Base-by-base conservation (phyloP, 2,797 vertebrate species). In the Onychomys arenicola region DNA sequence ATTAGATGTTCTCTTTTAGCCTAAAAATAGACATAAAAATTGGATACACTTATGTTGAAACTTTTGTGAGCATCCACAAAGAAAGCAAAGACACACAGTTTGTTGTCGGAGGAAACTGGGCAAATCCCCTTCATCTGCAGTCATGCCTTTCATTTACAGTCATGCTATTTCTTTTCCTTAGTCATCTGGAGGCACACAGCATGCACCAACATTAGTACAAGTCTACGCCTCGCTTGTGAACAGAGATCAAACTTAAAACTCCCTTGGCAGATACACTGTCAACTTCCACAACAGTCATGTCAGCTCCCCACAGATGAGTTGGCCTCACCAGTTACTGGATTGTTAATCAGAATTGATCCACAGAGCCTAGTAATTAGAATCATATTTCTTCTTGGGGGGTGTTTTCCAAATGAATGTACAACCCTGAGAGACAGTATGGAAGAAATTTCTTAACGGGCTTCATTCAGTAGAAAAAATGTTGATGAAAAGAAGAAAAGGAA, bases 1-100 rank as follows among this genome's bases (percentile, higher is more conserved):
- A 3, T 37, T 3, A 40, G 23, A 81, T 73, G 23, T 32, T 69
- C 71, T 83, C 12, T 25, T 29, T 43, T 65, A 12, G 67, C 13
- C 43, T 93, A 83, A 96, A 55, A 87, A 67, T 14, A 85, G 78
- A 19, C 46, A 80, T 90, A 84, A 88, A 17, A 25, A 13, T 61
- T 52, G 6, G 0, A 57, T 82, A 73, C 57, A 90, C 80, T 46
- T 82, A 19, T n/a, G 3, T 52, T 69, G 52, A 14, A 10, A 96
- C 57, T 76, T 49, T 77, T 32, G 27, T 34, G 57, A 87, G 71
- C 67, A 29, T 23, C 63, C 43, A 40, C 13, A 96, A 82, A 61
- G 37, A 69, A 84, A 92, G 91, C 40, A 92, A 55, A 83, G 2
- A 88, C 1, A 94, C 1, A 76, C 0, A 46, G 27, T 61, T 32